Evolutionary conservation across 2,797 vertebrate species (phyloP).

Genomic region (Chloroceryle amazona): DNA sequence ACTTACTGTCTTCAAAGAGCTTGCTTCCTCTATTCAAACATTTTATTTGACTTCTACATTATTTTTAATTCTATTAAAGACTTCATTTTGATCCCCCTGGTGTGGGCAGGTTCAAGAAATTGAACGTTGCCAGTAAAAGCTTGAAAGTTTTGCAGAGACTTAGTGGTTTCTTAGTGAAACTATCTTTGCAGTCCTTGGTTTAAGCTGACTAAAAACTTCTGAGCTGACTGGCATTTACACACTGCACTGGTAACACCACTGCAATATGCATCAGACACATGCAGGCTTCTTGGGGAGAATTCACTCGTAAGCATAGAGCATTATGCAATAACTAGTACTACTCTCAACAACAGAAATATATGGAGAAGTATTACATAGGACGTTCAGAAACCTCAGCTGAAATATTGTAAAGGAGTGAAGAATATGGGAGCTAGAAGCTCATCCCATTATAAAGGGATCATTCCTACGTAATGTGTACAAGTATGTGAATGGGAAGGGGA

Average conservation of each 20-base stretch:
- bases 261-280: neutral
- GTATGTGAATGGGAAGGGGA: accelerated
- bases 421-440: neutral
- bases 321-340: neutral
- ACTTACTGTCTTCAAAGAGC: too few relatives aligned
- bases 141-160: neutral
- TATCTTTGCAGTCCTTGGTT: neutral
- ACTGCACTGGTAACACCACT: accelerated
- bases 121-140: accelerated
- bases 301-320: accelerated
- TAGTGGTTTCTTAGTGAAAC: neutral
- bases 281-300: neutral
- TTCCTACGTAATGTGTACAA: neutral
- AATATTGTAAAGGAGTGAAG: neutral
- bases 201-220: neutral
- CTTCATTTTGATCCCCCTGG: neutral
- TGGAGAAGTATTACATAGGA: neutral
- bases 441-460: neutral
- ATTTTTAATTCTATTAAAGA: neutral
- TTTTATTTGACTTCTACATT: neutral
- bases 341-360: neutral
- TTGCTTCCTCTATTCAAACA: too few relatives aligned
- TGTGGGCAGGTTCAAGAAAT: neutral
- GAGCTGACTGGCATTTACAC: neutral
- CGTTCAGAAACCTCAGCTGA: neutral